phyloP scores from a whole-genome alignment of 2,797 vertebrate species.

The Rhinatrema bivittatum region DNA sequence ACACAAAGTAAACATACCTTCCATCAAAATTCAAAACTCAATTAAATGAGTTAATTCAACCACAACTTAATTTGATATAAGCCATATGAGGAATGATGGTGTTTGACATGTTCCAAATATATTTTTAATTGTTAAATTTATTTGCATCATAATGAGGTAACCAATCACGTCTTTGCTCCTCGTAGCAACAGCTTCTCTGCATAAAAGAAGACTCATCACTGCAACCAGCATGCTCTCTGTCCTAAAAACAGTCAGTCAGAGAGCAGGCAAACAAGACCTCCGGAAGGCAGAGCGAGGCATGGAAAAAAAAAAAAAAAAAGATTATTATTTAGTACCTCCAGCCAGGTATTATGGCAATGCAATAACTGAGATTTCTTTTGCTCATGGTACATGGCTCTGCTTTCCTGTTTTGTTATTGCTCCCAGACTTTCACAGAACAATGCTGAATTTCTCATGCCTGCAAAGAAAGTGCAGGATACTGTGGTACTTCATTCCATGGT shows the following conservation, averaged over 20 bases:
- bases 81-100: slow-evolving; percentile 55
- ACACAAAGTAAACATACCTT: slow-evolving; percentile 44
- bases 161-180: slow-evolving; percentile 7
- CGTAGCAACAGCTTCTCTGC: too few relatives aligned
- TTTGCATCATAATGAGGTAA: slow-evolving; percentile 58
- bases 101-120: slow-evolving; percentile 56
- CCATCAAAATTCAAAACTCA: slow-evolving; percentile 37
- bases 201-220: too few relatives aligned
- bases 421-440: slow-evolving; percentile 18
- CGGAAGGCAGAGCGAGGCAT: slow-evolving; percentile 38
- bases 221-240: slow-evolving; percentile 19
- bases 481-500: slow-evolving; percentile 45
- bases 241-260: slow-evolving; percentile 21
- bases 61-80: slow-evolving; percentile 55
- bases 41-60: slow-evolving; percentile 56
- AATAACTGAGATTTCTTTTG: slow-evolving; percentile 14
- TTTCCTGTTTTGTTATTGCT: background rate
- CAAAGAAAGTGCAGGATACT: slow-evolving; percentile 33
- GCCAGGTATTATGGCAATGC: slow-evolving; percentile 11
- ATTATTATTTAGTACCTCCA: slow-evolving; percentile 25
- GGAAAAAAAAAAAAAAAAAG: too few relatives aligned
- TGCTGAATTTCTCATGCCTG: slow-evolving; percentile 29
- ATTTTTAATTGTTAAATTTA: slow-evolving; percentile 63
- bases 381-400: background rate
- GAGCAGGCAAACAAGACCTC: slow-evolving; percentile 26